A percentile compares a stretch with the other conserved stretches of the same genome.
Evolutionary conservation across 2,113 vertebrate genomes (phyloP).

Genomic region (Channa argus): DNA sequence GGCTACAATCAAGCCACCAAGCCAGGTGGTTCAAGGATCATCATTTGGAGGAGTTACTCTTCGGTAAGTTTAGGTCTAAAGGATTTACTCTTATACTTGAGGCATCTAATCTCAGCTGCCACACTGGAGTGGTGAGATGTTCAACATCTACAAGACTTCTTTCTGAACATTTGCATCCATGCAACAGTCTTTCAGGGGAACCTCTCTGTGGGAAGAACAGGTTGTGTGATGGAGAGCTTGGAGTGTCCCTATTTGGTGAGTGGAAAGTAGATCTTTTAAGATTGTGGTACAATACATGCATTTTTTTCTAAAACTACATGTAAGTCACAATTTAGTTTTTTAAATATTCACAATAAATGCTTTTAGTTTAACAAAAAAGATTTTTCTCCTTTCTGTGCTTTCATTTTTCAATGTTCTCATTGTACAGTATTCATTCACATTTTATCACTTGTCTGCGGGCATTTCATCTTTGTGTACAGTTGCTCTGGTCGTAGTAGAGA

Average conservation of each 20-base stretch:
- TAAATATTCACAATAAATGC: background rate
- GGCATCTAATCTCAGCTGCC: conserved; percentile 59
- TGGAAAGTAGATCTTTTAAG: no score
- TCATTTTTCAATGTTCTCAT: no score
- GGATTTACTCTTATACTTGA: conserved; percentile 73
- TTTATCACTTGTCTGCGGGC: conserved; percentile 57
- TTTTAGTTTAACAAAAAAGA: background rate
- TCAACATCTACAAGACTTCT: conserved; percentile 11
- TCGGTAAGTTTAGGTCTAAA: conserved; percentile 70
- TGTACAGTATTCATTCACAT: background rate
- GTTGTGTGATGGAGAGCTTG: conserved; percentile 83
- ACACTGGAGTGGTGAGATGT: conserved; percentile 18
- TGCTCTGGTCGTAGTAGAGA: conserved; percentile 82
- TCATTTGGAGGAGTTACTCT: conserved; percentile 72
- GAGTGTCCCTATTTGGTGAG: conserved; percentile 83
- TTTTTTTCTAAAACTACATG: no score
- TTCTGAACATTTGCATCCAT: conserved; percentile 40
- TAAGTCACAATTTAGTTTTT: no score
- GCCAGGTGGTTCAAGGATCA: conserved; percentile 68
- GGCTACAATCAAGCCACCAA: conserved; percentile 56
- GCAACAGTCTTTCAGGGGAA: conserved; percentile 59
- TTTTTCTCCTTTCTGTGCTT: no score
- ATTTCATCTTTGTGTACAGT: conserved; percentile 83
- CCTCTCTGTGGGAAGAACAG: conserved; percentile 79
- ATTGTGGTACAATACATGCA: no score